Percentiles rank a stretch among this genome's conserved stretches.
Evolutionary conservation across 2,797 vertebrate genomes (phyloP).

Genomic region (Cichlasoma orientale): DNA sequence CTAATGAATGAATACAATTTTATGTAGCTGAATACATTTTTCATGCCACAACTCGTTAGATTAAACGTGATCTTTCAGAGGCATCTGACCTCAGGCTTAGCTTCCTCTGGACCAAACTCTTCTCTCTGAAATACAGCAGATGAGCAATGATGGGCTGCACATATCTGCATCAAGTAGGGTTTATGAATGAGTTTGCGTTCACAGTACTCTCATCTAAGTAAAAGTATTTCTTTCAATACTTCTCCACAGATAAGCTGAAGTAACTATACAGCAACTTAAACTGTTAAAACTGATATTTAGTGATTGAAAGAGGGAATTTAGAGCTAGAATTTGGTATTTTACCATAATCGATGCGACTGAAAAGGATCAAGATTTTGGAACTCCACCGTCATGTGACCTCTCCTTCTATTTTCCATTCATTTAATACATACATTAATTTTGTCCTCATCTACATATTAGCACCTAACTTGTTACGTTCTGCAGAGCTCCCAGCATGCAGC

Average conservation of each 20-base stretch:
- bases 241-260: not conserved
- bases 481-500: conserved; percentile 36
- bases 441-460: not conserved
- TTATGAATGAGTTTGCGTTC: too few relatives aligned
- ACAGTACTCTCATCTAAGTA: too few relatives aligned
- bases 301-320: not conserved
- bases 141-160: not conserved
- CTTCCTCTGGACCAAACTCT: not conserved
- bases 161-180: not conserved
- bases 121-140: not conserved
- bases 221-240: not conserved
- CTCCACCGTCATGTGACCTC: not conserved
- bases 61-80: not conserved
- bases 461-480: conserved; percentile 22
- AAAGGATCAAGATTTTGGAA: not conserved
- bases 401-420: not conserved
- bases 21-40: not conserved
- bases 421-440: not conserved
- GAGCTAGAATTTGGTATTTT: not conserved
- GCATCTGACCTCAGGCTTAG: not conserved
- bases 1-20: not conserved
- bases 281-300: not conserved
- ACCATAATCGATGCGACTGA: not conserved
- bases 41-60: not conserved
- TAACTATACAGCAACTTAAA: not conserved